These are phyloP conservation scores for Antrozous pallidus DNA, from an alignment of 2,797 vertebrate genomes.

Conservation along the genomic window DNA sequence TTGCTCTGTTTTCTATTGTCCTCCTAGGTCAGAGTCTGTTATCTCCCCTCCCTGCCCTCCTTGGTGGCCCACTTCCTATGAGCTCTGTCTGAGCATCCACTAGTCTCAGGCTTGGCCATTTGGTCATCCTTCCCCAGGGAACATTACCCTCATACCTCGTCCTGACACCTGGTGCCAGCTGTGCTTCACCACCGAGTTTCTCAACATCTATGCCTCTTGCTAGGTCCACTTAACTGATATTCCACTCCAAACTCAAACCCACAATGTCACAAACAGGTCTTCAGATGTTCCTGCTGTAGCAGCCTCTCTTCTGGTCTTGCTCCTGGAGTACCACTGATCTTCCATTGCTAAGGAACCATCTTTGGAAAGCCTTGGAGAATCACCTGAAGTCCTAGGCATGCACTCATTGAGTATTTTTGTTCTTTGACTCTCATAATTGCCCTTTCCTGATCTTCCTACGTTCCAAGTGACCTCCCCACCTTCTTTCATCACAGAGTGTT, in stretches of 20 bases:
- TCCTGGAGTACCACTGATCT: background rate
- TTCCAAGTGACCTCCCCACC: background rate
- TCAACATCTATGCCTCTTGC: background rate
- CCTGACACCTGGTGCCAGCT: background rate
- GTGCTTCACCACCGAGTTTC: background rate
- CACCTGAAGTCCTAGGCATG: background rate
- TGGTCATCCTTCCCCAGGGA: background rate
- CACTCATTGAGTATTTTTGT: background rate
- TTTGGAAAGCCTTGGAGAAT: background rate
- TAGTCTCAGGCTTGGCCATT: background rate
- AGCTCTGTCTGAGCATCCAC: background rate
- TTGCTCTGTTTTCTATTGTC: background rate
- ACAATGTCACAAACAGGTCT: fast-evolving
- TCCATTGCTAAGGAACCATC: background rate
- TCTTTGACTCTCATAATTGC: background rate
- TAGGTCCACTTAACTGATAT: background rate
- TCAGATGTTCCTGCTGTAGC: background rate
- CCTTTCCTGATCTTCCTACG: background rate
- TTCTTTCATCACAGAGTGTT: background rate
- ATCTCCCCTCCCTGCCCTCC: background rate
- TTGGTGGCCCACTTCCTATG: background rate
- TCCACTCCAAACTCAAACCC: background rate
- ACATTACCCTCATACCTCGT: background rate
- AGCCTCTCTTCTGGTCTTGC: background rate
- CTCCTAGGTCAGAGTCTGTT: background rate